Percentiles rank a stretch among this genome's conserved stretches.
These are phyloP conservation scores for Drosophila trapezifrons DNA, from an alignment of 1,140 invertebrate species.

Conservation along the genomic window DNA sequence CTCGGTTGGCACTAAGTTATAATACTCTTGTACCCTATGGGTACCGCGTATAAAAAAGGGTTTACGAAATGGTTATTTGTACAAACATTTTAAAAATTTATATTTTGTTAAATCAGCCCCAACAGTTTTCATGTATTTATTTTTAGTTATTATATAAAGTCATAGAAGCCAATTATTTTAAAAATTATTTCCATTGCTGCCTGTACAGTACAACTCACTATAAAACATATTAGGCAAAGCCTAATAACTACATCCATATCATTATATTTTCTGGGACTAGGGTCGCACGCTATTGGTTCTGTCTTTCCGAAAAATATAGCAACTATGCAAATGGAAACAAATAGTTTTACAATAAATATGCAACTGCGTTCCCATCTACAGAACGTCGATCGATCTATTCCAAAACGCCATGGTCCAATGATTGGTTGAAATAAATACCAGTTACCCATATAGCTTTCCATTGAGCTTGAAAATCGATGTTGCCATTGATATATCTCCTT, in stretches of 20 bases:
- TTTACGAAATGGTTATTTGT: too few relatives aligned
- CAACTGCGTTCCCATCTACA: constrained; percentile 39
- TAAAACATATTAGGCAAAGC: constrained; percentile 24
- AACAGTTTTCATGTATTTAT: not conserved
- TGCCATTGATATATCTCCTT: constrained; percentile 11
- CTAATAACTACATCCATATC: constrained; percentile 11
- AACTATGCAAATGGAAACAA: constrained; percentile 22
- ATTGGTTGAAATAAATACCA: constrained; percentile 53
- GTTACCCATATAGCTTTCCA: constrained; percentile 32
- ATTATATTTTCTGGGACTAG: constrained; percentile 41
- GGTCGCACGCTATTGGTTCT: constrained; percentile 40
- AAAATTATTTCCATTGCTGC: constrained; percentile 3
- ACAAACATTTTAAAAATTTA: too few relatives aligned
- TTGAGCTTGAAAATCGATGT: constrained; percentile 20
- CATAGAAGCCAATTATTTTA: constrained; percentile 5
- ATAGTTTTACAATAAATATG: constrained; percentile 29
- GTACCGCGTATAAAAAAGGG: too few relatives aligned
- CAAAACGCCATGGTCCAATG: constrained; percentile 45
- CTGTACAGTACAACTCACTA: constrained; percentile 11
- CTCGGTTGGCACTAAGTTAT: too few relatives aligned
- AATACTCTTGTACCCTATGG: too few relatives aligned
- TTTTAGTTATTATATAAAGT: constrained; percentile 10
- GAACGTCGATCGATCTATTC: not conserved
- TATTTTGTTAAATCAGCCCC: too few relatives aligned
- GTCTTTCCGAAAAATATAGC: constrained; percentile 29